Evolutionary conservation across 1,140 invertebrate genomes (phyloP).

Genomic region (Cydia fagiglandana): DNA sequence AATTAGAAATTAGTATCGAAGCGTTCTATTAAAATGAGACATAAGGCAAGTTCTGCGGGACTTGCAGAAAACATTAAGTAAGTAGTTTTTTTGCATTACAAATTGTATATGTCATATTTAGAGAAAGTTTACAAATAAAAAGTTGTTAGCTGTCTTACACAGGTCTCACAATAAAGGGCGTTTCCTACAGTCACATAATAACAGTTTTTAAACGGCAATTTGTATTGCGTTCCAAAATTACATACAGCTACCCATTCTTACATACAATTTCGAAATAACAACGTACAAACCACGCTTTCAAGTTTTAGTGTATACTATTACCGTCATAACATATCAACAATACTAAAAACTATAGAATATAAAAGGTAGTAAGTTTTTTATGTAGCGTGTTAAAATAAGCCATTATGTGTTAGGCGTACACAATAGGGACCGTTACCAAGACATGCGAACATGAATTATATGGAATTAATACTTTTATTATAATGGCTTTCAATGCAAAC

Average conservation of each 20-base stretch:
- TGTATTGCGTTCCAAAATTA: conserved; percentile 6
- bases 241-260: background rate
- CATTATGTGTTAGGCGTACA: background rate
- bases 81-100: no score
- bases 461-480: conserved; percentile 48
- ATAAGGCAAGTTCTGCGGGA: no score
- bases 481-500: conserved; percentile 29
- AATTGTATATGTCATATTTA: no score
- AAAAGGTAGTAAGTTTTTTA: background rate
- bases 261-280: conserved; percentile 18
- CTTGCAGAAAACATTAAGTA: no score
- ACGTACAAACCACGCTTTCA: conserved; percentile 5
- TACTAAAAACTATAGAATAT: background rate
- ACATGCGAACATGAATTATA: conserved; percentile 42
- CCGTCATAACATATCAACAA: conserved; percentile 26
- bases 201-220: conserved; percentile 1
- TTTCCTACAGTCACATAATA: background rate
- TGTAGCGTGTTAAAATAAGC: background rate
- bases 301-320: conserved; percentile 21
- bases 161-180: background rate
- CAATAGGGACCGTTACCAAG: conserved; percentile 28
- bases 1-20: no score
- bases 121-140: background rate
- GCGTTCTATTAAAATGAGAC: no score
- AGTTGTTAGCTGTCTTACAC: background rate